phyloP scores from a whole-genome alignment of 1,140 invertebrate genomes.

The Papilio polyxenes region DNA sequence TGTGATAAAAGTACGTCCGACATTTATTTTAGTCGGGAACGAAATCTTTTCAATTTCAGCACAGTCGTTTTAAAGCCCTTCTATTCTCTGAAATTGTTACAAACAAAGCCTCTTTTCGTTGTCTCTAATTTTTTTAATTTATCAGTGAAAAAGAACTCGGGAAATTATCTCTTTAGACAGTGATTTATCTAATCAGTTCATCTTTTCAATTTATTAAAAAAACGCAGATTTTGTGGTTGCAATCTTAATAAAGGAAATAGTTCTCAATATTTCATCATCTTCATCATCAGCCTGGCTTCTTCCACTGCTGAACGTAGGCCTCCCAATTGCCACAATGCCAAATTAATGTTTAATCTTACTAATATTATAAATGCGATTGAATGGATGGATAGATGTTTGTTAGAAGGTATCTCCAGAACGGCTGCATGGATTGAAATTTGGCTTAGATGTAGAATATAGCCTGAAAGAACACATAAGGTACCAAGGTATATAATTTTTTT shows the following conservation, averaged over 20 bases:
- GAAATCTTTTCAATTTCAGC: conserved; percentile 29
- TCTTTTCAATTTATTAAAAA: background rate
- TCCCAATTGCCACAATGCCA: too few species aligned
- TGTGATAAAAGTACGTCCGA: background rate
- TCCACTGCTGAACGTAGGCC: too few species aligned
- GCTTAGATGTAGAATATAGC: too few species aligned
- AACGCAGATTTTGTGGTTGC: background rate
- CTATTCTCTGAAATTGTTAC: conserved; percentile 10
- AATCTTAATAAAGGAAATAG: background rate
- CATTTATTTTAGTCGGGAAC: background rate
- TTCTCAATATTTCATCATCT: too few species aligned
- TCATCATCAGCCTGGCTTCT: too few species aligned
- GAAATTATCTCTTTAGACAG: background rate
- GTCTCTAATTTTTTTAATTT: conserved; percentile 9
- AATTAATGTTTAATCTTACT: too few species aligned
- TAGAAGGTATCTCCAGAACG: too few species aligned
- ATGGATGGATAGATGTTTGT: too few species aligned
- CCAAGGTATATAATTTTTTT: too few species aligned
- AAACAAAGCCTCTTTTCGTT: conserved; percentile 22
- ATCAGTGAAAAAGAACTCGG: conserved; percentile 6
- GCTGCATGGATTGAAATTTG: too few species aligned
- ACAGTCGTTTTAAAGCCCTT: conserved; percentile 14
- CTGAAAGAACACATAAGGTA: too few species aligned
- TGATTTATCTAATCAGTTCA: background rate
- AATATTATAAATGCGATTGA: too few species aligned